Conservation (phyloP, 2,797 vertebrate genomes). For the Epinephelus coioides region DNA sequence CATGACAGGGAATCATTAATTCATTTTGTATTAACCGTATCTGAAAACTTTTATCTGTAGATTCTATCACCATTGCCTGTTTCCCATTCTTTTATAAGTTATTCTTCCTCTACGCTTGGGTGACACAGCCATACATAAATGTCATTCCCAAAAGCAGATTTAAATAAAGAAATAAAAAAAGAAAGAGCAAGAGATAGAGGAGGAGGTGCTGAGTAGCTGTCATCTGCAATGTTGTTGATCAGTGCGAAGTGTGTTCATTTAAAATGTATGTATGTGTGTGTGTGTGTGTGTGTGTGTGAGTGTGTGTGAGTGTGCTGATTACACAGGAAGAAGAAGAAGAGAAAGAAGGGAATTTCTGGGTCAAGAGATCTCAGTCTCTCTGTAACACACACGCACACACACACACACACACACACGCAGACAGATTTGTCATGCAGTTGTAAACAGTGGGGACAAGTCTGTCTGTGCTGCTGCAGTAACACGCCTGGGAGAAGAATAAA, state of each 20-base stretch:
- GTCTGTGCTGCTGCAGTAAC: slow-evolving; percentile 27
- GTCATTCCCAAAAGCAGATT: slow-evolving; percentile 8
- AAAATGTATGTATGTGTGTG: neutral
- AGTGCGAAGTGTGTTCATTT: slow-evolving; percentile 39
- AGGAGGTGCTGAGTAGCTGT: slow-evolving; percentile 66
- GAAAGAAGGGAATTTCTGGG: slow-evolving; percentile 54
- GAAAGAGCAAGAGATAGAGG: neutral
- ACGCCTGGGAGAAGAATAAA: slow-evolving; percentile 36
- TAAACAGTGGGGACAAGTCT: slow-evolving; percentile 61
- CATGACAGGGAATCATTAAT: too few species aligned
- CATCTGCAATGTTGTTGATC: slow-evolving; percentile 71
- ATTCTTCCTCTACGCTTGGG: neutral
- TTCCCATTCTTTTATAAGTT: neutral
- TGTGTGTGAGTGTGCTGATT: slow-evolving; percentile 36
- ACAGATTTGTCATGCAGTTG: slow-evolving; percentile 40
- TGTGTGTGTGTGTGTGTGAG: slow-evolving; percentile 7
- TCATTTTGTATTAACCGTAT: neutral
- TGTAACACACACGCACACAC: slow-evolving; percentile 4
- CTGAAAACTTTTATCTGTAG: neutral
- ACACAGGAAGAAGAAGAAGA: slow-evolving; percentile 47
- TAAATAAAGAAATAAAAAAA: neutral
- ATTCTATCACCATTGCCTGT: neutral
- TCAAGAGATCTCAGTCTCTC: slow-evolving; percentile 35
- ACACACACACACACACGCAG: slow-evolving; percentile 29
- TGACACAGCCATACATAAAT: neutral